These are phyloP conservation scores for Spinus olivaceus DNA, from an alignment of 2,797 vertebrate genomes.

Conservation along the genomic window DNA sequence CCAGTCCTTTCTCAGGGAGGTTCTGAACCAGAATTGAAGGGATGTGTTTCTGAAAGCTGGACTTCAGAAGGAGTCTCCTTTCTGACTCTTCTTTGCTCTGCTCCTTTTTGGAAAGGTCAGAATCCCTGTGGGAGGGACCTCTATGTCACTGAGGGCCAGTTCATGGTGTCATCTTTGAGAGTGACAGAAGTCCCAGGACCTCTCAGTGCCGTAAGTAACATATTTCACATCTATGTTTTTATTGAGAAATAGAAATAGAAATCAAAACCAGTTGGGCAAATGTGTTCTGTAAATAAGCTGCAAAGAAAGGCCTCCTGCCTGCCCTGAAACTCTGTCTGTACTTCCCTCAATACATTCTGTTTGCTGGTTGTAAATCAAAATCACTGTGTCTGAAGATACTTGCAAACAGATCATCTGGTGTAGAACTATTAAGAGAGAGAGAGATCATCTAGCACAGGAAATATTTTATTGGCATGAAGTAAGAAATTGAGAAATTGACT, in stretches of 20 bases:
- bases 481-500: neutral
- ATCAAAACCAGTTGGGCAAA: constrained; percentile 25
- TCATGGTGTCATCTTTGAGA: neutral
- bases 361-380: constrained; percentile 22
- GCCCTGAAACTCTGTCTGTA: neutral
- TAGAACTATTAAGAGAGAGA: neutral
- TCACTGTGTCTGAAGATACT: neutral
- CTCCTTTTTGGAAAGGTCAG: neutral
- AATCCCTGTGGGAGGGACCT: neutral
- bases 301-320: neutral
- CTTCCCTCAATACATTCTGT: neutral
- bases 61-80: neutral
- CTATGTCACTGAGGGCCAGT: neutral
- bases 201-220: neutral
- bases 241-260: neutral
- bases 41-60: neutral
- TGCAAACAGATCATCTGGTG: neutral
- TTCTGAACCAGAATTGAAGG: neutral
- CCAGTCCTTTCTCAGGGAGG: neutral
- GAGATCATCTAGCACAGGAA: constrained; percentile 7
- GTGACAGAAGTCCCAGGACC: neutral
- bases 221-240: neutral
- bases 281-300: neutral
- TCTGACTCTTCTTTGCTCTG: neutral
- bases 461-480: neutral